Conservation (phyloP, 2,888 invertebrate species). For the Drosophila fulvimacula region DNA sequence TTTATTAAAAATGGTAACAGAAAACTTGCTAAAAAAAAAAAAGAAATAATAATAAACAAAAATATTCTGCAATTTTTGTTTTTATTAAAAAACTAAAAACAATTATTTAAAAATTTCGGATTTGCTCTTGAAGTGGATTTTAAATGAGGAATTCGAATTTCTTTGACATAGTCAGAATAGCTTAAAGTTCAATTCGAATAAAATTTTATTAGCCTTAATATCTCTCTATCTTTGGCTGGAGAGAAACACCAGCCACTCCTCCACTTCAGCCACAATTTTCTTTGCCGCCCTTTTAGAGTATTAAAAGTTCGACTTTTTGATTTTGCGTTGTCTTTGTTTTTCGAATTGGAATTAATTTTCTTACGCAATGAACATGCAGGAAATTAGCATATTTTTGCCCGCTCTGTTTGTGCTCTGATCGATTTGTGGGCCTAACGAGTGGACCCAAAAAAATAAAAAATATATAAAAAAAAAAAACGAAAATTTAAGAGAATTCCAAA, state of each 20-base stretch:
- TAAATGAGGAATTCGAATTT: too few species aligned
- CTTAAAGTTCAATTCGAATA: background rate
- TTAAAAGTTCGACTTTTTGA: conserved; percentile 20
- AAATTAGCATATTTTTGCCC: conserved; percentile 71
- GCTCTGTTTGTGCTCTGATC: conserved; percentile 53
- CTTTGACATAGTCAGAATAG: background rate
- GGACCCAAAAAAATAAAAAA: conserved; percentile 34
- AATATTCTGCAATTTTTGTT: too few species aligned
- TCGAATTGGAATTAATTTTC: conserved; percentile 60
- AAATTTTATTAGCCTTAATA: background rate
- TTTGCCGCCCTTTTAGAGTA: conserved; percentile 25
- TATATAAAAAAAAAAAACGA: background rate
- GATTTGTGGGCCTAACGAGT: conserved; percentile 68
- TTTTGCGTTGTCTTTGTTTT: conserved; percentile 9
- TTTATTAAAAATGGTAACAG: too few species aligned
- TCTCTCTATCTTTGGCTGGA: too few species aligned
- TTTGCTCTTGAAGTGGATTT: too few species aligned
- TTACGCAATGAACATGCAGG: conserved; percentile 67
- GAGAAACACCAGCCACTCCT: too few species aligned
- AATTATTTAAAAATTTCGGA: too few species aligned
- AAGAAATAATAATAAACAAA: too few species aligned
- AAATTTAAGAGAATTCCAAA: background rate
- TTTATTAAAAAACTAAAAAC: too few species aligned
- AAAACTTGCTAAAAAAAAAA: too few species aligned
- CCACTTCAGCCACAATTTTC: background rate